Evolutionary conservation across 2,888 invertebrate species (phyloP).

Genomic region (Pristionchus entomophagus): DNA sequence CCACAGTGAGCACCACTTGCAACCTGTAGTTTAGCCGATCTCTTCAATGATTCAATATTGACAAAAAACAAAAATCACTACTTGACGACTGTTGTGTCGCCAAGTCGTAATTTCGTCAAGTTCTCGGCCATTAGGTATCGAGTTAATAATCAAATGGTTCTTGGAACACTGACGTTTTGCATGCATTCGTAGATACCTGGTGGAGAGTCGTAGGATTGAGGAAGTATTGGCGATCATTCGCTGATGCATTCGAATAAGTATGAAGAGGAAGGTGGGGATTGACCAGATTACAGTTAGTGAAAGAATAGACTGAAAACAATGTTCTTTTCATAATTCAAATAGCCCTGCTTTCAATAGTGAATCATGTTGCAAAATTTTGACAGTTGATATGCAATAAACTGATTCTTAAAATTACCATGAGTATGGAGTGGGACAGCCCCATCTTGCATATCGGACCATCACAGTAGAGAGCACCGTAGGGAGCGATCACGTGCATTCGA

Average conservation of each 20-base stretch:
- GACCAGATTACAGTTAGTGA: conserved; percentile 1
- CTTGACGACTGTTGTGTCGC: neutral
- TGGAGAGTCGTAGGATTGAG: neutral
- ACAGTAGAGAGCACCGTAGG: neutral
- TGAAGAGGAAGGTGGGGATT: conserved; percentile 10
- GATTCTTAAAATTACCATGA: neutral
- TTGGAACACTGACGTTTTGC: too few species aligned
- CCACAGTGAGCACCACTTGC: too few species aligned
- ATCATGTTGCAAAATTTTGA: neutral
- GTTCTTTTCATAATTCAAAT: too few species aligned
- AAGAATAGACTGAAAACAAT: neutral
- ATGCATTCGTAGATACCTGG: too few species aligned
- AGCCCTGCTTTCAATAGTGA: too few species aligned
- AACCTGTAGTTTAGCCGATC: too few species aligned
- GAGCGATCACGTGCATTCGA: neutral
- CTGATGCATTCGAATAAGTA: neutral
- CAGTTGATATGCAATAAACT: neutral
- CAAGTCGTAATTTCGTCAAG: too few species aligned
- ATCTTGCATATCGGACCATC: neutral
- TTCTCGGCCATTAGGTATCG: too few species aligned
- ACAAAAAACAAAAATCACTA: neutral
- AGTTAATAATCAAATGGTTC: too few species aligned
- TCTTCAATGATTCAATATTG: too few species aligned
- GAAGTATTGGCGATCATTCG: neutral
- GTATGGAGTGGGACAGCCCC: neutral